A percentile compares a stretch with the other conserved stretches of the same genome.
Evolutionary conservation across 2,888 invertebrate genomes (phyloP).

Genomic region (Orthonevra nobilis): DNA sequence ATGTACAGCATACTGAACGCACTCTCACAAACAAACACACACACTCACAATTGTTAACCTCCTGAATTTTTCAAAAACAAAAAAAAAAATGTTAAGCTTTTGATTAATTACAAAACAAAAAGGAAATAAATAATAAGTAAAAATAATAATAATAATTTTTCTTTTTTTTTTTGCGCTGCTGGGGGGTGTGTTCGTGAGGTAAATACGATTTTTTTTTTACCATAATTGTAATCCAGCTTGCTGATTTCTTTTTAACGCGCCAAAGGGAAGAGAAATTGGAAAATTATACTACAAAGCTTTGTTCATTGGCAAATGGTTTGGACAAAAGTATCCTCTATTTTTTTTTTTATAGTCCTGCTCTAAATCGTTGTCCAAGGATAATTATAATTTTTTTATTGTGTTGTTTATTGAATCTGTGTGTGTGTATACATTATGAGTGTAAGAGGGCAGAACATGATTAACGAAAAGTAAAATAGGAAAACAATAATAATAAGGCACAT

Average conservation of each 20-base stretch:
- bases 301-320: slow-evolving; percentile 59
- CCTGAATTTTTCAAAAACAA: neutral
- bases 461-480: slow-evolving; percentile 69
- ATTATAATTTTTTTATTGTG: slow-evolving; percentile 10
- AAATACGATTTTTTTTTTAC: slow-evolving; percentile 72
- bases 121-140: slow-evolving; percentile 3
- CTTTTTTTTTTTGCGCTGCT: too few relatives aligned
- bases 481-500: slow-evolving; percentile 77
- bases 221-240: slow-evolving; percentile 80
- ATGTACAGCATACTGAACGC: too few relatives aligned
- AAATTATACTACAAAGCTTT: too few relatives aligned
- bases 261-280: slow-evolving; percentile 68
- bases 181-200: slow-evolving; percentile 41
- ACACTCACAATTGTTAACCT: neutral
- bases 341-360: slow-evolving; percentile 7
- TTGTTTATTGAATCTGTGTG: slow-evolving; percentile 17
- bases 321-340: slow-evolving; percentile 50
- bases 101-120: neutral
- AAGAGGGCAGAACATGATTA: slow-evolving; percentile 69
- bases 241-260: slow-evolving; percentile 76
- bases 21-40: slow-evolving; percentile 14
- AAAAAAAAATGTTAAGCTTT: slow-evolving; percentile 1
- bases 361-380: too few relatives aligned
- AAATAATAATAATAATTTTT: too few relatives aligned
- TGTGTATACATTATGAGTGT: slow-evolving; percentile 56